Evolutionary conservation across 1,140 invertebrate genomes (phyloP), one percentile per base, ranked within the genome.

Genomic region (Latrodectus geometricus): DNA sequence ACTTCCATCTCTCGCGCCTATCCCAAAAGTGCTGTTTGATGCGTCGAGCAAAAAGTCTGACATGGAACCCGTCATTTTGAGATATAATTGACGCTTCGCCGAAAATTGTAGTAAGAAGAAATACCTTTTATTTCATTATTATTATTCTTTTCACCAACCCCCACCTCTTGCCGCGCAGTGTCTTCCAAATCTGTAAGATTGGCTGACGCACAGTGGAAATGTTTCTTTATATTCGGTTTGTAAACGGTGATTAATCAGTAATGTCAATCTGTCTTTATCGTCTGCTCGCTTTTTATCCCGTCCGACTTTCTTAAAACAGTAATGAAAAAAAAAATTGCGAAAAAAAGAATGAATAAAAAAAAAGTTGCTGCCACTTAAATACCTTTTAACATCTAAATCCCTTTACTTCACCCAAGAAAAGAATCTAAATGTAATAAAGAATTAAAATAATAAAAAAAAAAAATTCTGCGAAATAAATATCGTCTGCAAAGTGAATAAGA

Each of bases 371-470:
- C 56, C 81, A 83, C 81, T 83, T 83, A 83, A 83, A 75, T 83
- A 83, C 52, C 72, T 83, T 83, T 83, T 83, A 75, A 83, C 81
- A 83, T 83, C 81, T 83, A 83, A 83, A 83, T 83, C 81, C 72
- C 72, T 83, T 68, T 72, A 49, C 54, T 21, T 65, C 17, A 12
- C 52, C 21, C 12, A 66, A 14, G 61, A 15, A 73, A 66, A 82
- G 65, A 35, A 73, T 5, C 8, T 17, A 75, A n/a, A 75, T 56
- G 20, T 35, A 35, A 35, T 35, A 35, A 49, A 73, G 9, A 20
- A 21, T 73, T 8, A 79, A 74, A 48, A 74, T n/a, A n/a, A n/a
- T n/a, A 15, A 14, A 73, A 82, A 17, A 48, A 8, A 14, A 9
- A 73, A 15, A 23, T 20, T 61, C n/a, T 21, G 54, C 35, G 23